These are phyloP conservation scores for Patiria miniata DNA, from an alignment of 35 echinoderm and acorn worm genomes.

Conservation along the genomic window DNA sequence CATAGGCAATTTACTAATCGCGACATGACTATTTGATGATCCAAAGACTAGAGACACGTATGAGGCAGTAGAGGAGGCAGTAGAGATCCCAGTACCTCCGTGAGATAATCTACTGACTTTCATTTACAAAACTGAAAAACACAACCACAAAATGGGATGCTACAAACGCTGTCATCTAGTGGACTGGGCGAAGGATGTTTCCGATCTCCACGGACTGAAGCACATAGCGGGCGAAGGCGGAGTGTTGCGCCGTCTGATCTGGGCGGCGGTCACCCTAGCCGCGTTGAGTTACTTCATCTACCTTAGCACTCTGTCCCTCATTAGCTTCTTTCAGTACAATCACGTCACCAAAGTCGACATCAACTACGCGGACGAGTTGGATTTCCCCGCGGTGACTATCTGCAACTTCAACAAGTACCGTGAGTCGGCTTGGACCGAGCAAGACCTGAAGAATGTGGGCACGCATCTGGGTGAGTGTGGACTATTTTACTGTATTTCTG, in stretches of 20 bases:
- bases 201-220: constrained; percentile 69
- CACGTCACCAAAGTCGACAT: constrained; percentile 82
- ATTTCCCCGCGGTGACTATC: constrained; percentile 72
- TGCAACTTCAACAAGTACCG: constrained; percentile 90
- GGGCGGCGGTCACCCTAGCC: constrained; percentile 25
- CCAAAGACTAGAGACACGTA: too few species aligned
- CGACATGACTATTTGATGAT: too few species aligned
- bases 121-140: too few species aligned
- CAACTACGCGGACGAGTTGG: constrained; percentile 32
- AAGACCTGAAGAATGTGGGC: constrained; percentile 71
- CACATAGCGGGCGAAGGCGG: constrained; percentile 39
- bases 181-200: constrained; percentile 44
- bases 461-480: constrained; percentile 50
- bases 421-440: constrained; percentile 39
- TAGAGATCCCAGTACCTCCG: too few species aligned
- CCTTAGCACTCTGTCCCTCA: constrained; percentile 18
- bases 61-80: too few species aligned
- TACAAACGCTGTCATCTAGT: constrained; percentile 35
- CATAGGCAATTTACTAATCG: too few species aligned
- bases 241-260: constrained; percentile 6
- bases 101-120: too few species aligned
- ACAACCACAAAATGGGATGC: neutral
- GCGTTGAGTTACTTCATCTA: constrained; percentile 26
- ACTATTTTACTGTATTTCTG: too few species aligned
- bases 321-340: constrained; percentile 48